Base-by-base conservation (phyloP, 2,888 invertebrate genomes). In the Eudasyphora cyanicolor region DNA sequence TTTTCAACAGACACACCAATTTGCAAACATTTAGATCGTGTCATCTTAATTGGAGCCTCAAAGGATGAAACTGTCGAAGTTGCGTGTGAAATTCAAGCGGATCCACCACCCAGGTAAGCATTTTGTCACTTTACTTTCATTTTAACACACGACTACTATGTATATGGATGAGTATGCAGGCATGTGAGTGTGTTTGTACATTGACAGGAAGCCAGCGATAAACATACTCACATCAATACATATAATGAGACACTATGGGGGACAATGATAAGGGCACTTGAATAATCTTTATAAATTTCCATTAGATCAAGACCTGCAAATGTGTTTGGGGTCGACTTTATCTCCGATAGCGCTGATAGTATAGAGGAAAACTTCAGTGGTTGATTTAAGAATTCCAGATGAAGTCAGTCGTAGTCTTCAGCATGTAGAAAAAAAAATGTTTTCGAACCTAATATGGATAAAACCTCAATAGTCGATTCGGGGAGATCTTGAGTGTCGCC, bases 1-100 rank as follows among this genome's bases (percentile, higher is more conserved):
- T 42, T 60, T 75, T 32, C 64, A 17, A 5, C 94, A 97, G 97
- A 96, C 91, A 95, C 97, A 14, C 97, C 97, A 24, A 95, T 96
- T 71, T 98, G 97, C 92, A 95, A 91, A 87, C 92, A 93, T 89
- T 93, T 94, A 87, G 95, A 95, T 88, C 95, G 96, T 87, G 95
- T 96, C 87, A 93, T 96, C 84, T 95, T 97, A 90, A 97, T 97
- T 88, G 98, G 98, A 19, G 98, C 97, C 85, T 97, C 97, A 85
- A 94, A 97, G 78, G 96, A 96, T 86, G 98, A 98, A 93, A 95
- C 95, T 77, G 95, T 97, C 87, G 95, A 97, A 92, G 96, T 98
- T 88, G 94, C 95, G 82, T 98, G 98, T 93, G 96, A 96, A 93
- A 96, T 98, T 89, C 97, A 98, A 92, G 96, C 98, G 12, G 97